A percentile compares a stretch with the other conserved stretches of the same genome.
These are phyloP conservation scores for Platycheirus rosarum DNA, from an alignment of 2,888 invertebrate species.

Conservation along the genomic window DNA sequence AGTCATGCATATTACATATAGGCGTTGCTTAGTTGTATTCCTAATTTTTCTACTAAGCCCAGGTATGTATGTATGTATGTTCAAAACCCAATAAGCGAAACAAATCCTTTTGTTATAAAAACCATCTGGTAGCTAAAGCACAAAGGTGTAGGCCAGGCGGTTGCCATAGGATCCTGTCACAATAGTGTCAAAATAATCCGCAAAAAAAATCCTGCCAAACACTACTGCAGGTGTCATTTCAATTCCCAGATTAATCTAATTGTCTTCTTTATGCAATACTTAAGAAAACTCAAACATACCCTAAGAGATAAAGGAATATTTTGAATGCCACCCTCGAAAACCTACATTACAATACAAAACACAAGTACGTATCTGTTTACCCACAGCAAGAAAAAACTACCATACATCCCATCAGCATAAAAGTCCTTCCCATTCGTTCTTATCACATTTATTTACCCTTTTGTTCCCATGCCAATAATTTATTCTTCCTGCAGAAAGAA, in stretches of 20 bases:
- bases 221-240: conserved; percentile 28
- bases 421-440: conserved; percentile 24
- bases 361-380: background rate
- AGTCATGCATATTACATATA: too few species aligned
- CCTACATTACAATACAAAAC: background rate
- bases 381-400: background rate
- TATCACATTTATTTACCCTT: background rate
- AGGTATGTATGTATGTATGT: too few species aligned
- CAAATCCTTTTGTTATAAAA: conserved; percentile 5
- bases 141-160: background rate
- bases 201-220: conserved; percentile 11
- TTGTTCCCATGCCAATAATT: conserved; percentile 54
- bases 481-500: background rate
- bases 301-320: background rate
- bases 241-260: conserved; percentile 31
- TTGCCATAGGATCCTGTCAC: conserved; percentile 23
- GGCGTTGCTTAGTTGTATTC: too few species aligned
- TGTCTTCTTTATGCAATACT: conserved; percentile 15
- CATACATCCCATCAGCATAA: conserved; percentile 39
- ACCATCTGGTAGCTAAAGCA: conserved; percentile 3
- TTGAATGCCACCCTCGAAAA: conserved; percentile 27
- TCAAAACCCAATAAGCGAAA: background rate
- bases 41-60: too few species aligned
- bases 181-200: conserved; percentile 29
- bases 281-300: conserved; percentile 1